phyloP scores from a whole-genome alignment of 2,888 invertebrate species.

The Hipparchia semele region DNA sequence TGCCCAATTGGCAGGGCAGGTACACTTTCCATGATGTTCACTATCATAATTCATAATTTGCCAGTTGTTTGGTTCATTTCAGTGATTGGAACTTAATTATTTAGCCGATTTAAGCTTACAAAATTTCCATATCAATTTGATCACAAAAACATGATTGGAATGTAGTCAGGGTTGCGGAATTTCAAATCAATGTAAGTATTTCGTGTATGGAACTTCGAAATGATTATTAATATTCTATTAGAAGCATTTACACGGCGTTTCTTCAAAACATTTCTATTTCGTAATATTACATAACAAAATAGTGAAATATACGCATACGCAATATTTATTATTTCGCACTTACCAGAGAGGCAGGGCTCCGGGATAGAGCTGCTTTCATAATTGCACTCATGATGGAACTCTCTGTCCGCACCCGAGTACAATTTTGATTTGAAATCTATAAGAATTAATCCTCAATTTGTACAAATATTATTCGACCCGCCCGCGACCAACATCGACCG shows the following conservation, averaged over 20 bases:
- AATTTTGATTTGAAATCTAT: slow-evolving; percentile 39
- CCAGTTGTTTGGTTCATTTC: background rate
- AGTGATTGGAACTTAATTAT: background rate
- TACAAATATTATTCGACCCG: slow-evolving; percentile 11
- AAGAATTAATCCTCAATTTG: background rate
- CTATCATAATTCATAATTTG: background rate
- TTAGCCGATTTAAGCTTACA: background rate
- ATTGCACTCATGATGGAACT: slow-evolving; percentile 83
- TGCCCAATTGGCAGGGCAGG: too few relatives aligned
- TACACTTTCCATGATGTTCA: too few relatives aligned
- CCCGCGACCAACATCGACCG: slow-evolving; percentile 40
- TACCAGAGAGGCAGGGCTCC: slow-evolving; percentile 74
- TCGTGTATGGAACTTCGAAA: background rate
- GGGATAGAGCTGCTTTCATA: slow-evolving; percentile 71
- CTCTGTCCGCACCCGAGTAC: slow-evolving; percentile 80
- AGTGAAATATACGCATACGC: slow-evolving; percentile 38
- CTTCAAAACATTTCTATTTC: slow-evolving; percentile 24
- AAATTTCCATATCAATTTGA: background rate
- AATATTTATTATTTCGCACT: slow-evolving; percentile 46
- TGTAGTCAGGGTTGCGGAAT: background rate
- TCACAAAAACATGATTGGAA: background rate
- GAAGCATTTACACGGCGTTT: background rate
- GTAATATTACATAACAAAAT: slow-evolving; percentile 71
- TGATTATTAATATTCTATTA: background rate
- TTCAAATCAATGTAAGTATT: background rate